Conservation (phyloP, 2,888 invertebrate species). For the Herminia tarsipennalis region DNA sequence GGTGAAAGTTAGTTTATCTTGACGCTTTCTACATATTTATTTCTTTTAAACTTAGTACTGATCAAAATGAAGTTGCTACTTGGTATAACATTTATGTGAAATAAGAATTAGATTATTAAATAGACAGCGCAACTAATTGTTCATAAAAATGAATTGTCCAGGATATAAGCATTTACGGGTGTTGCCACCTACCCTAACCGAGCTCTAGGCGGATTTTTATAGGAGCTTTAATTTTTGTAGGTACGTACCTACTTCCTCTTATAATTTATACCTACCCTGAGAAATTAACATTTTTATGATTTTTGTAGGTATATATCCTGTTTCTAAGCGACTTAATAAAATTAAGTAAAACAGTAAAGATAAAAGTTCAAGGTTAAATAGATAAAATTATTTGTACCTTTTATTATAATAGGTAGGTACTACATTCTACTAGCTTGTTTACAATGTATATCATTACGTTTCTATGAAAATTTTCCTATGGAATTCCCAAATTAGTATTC, state of each 20-base stretch:
- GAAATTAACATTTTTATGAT: conserved; percentile 36
- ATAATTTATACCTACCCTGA: conserved; percentile 27
- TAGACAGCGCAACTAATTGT: conserved; percentile 27
- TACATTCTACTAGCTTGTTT: no score
- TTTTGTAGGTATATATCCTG: conserved; percentile 32
- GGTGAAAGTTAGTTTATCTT: no score
- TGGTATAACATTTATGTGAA: no score
- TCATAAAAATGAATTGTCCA: conserved; percentile 34
- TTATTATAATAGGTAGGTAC: no score
- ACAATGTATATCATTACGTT: no score
- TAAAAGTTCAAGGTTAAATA: conserved; percentile 38
- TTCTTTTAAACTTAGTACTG: no score
- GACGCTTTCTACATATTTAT: no score
- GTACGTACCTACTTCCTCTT: conserved; percentile 27
- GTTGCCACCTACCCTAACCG: conserved; percentile 11
- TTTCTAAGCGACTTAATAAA: conserved; percentile 25
- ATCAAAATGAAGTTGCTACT: no score
- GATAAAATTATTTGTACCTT: conserved; percentile 16
- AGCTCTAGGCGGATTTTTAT: conserved; percentile 27
- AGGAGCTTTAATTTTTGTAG: conserved; percentile 27
- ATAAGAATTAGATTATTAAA: conserved; percentile 22
- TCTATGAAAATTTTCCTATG: no score
- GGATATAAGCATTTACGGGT: conserved; percentile 29
- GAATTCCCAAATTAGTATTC: no score
- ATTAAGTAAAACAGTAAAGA: conserved; percentile 18